Evolutionary conservation across 2,113 vertebrate genomes (phyloP).

Genomic region (Uropsilus gracilis): DNA sequence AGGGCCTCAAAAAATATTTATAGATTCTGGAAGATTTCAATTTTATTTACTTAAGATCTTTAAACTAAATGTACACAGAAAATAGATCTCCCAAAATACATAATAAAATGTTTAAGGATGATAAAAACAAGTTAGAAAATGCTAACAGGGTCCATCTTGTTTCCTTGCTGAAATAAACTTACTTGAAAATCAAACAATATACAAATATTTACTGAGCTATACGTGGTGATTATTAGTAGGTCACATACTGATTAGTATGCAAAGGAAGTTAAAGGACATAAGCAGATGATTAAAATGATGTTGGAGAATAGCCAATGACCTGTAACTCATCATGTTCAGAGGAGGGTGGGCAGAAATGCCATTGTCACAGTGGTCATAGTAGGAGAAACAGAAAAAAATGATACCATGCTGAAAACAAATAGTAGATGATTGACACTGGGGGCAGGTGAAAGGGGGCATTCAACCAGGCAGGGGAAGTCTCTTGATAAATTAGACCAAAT

Average conservation of each 20-base stretch:
- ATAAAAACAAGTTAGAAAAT: not conserved
- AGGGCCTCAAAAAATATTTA: not conserved
- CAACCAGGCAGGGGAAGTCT: not conserved
- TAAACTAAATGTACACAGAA: not conserved
- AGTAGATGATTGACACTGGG: not conserved
- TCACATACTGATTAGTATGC: not conserved
- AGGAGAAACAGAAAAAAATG: not conserved
- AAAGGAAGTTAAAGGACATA: not conserved
- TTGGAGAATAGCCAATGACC: too few species aligned
- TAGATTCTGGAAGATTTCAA: not conserved
- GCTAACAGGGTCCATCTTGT: not conserved
- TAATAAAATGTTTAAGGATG: not conserved
- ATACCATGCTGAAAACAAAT: not conserved
- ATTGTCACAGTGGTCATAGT: too few species aligned
- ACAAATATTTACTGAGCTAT: not conserved
- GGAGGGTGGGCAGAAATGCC: not conserved
- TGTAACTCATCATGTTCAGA: too few species aligned
- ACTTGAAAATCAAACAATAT: not conserved
- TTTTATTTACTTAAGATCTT: not conserved
- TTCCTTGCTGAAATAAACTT: not conserved
- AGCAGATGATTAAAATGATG: not conserved
- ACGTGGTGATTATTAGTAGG: not conserved
- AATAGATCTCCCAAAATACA: slow-evolving; percentile 5
- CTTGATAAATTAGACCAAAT: not conserved
- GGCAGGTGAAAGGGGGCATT: not conserved